phyloP scores from a whole-genome alignment of 2,113 vertebrate species.

The Equus przewalskii region DNA sequence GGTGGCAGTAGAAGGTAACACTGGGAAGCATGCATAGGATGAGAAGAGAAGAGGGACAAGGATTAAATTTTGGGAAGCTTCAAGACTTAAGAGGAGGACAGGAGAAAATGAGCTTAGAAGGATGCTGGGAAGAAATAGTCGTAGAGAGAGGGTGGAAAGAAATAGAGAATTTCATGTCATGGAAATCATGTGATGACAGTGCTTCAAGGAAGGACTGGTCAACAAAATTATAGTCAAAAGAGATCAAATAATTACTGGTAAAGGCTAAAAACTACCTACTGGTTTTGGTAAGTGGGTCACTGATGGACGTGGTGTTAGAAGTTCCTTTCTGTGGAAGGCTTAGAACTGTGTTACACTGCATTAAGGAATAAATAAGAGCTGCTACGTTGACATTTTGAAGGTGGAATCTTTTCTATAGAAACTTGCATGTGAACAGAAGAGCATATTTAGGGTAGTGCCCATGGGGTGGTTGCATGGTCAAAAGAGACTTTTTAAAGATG shows the following conservation, averaged over 20 bases:
- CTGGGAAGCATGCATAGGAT: neutral
- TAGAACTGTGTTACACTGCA: neutral
- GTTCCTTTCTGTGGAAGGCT: neutral
- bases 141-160: neutral
- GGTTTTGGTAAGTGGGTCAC: neutral
- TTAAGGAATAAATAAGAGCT: neutral
- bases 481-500: neutral
- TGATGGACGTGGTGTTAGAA: neutral
- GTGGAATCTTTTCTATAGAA: neutral
- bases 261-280: neutral
- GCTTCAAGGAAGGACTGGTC: neutral
- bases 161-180: neutral
- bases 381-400: neutral
- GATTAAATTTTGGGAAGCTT: neutral
- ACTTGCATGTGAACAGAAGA: neutral
- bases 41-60: neutral
- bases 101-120: neutral
- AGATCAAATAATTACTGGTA: neutral
- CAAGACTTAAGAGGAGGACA: neutral
- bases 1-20: neutral
- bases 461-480: neutral
- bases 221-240: neutral
- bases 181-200: neutral
- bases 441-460: neutral
- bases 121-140: neutral